Percentiles rank a stretch among this genome's conserved stretches.
phyloP scores from a whole-genome alignment of 64 coral and sea anemone genomes.

The Montipora efflorescens region DNA sequence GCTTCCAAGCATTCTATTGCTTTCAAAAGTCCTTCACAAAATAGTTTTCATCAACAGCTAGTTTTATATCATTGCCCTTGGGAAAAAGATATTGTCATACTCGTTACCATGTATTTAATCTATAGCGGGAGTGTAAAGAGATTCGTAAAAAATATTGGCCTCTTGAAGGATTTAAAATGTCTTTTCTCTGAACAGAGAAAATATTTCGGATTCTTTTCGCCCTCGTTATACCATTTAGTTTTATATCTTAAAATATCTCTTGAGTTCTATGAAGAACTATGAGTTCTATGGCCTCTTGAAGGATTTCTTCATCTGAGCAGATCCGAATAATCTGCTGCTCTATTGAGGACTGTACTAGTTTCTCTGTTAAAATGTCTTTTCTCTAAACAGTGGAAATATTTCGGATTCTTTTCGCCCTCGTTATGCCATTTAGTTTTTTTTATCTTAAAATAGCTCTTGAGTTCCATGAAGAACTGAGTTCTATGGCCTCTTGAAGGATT shows the following conservation, averaged over 20 bases:
- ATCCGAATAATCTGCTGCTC: too few species aligned
- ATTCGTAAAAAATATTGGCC: conserved; percentile 31
- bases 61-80: not conserved
- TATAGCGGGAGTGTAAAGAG: conserved; percentile 1
- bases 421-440: conserved; percentile 18
- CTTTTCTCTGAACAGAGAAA: too few species aligned
- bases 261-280: too few species aligned
- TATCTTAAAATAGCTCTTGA: too few species aligned
- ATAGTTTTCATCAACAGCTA: conserved; percentile 13
- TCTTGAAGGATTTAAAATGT: not conserved
- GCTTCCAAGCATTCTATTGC: conserved; percentile 41
- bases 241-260: too few species aligned
- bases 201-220: too few species aligned
- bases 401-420: conserved; percentile 50
- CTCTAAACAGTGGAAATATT: not conserved
- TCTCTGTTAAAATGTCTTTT: too few species aligned
- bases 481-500: not conserved
- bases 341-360: too few species aligned
- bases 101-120: conserved; percentile 19
- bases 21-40: conserved; percentile 34
- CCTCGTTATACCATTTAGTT: too few species aligned
- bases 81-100: conserved; percentile 22
- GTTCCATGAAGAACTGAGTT: too few species aligned
- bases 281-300: not conserved
- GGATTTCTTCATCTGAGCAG: conserved; percentile 36